phyloP scores from a whole-genome alignment of 2,113 vertebrate genomes.

The Zosterops lateralis region DNA sequence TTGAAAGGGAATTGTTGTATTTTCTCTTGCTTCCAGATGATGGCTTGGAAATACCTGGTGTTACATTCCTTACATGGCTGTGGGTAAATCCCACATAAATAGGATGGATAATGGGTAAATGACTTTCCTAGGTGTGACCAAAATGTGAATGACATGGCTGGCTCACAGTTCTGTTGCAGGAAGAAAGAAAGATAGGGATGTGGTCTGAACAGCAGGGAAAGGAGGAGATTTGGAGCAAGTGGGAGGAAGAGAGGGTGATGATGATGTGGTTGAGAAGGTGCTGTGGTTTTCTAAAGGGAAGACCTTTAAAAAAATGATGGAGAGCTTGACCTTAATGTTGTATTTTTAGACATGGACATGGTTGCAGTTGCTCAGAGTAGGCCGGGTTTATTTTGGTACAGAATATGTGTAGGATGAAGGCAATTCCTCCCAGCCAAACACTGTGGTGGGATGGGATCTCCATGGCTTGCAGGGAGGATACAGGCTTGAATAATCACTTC shows the following conservation, averaged over 20 bases:
- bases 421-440: background rate
- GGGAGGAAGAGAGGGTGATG: background rate
- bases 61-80: background rate
- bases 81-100: background rate
- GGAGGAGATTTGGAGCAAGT: background rate
- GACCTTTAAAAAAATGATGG: background rate
- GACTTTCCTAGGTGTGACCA: background rate
- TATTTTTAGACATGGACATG: background rate
- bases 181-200: background rate
- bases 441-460: accelerated
- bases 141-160: background rate
- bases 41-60: background rate
- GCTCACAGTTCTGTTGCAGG: background rate
- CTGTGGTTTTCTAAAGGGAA: background rate
- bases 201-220: background rate
- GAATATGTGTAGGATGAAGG: background rate
- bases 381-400: background rate
- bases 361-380: background rate
- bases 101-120: background rate
- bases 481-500: background rate
- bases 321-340: background rate
- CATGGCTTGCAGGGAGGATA: background rate
- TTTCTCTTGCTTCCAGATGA: background rate
- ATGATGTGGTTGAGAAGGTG: background rate
- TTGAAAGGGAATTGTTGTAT: background rate